These are phyloP conservation scores for Aurelia sp. DNA, from an alignment of 30 jellyfish, hydroid and myxozoan genomes.

Conservation along the genomic window DNA sequence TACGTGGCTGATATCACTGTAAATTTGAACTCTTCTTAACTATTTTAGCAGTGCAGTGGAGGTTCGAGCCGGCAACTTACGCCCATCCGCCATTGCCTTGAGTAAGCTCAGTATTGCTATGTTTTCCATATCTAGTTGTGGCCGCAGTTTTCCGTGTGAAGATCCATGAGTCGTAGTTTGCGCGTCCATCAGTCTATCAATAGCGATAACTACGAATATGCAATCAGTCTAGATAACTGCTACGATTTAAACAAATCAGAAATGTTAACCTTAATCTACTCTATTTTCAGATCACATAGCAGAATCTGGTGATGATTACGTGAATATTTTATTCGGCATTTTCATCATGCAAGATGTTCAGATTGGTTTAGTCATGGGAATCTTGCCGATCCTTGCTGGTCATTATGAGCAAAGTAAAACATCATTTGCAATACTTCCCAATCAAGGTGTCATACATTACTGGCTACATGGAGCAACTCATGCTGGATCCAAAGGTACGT, in stretches of 20 bases:
- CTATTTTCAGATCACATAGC: constrained; percentile 44
- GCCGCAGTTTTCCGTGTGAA: too few species aligned
- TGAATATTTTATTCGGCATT: constrained; percentile 73
- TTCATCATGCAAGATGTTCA: constrained; percentile 86
- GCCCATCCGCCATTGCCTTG: too few species aligned
- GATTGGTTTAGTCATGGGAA: constrained; percentile 90
- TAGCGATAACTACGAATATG: too few species aligned
- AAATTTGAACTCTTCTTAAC: too few species aligned
- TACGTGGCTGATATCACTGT: too few species aligned
- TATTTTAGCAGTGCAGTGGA: too few species aligned
- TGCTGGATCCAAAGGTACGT: constrained; percentile 61
- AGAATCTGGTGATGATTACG: constrained; percentile 66
- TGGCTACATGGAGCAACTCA: constrained; percentile 90
- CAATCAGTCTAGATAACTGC: not conserved
- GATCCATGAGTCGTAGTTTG: too few species aligned
- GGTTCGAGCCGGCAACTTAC: too few species aligned
- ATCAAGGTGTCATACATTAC: constrained; percentile 73
- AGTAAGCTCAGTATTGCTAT: too few species aligned
- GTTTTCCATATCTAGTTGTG: too few species aligned
- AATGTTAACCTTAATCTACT: not conserved
- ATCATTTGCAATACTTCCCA: constrained; percentile 75
- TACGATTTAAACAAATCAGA: not conserved
- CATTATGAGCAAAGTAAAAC: constrained; percentile 66
- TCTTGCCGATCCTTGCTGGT: constrained; percentile 92
- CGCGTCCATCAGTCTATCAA: too few species aligned